A percentile compares a stretch with the other conserved stretches of the same genome.
Evolutionary conservation across 2,113 vertebrate genomes (phyloP).

Genomic region (Scytalopus superciliaris): DNA sequence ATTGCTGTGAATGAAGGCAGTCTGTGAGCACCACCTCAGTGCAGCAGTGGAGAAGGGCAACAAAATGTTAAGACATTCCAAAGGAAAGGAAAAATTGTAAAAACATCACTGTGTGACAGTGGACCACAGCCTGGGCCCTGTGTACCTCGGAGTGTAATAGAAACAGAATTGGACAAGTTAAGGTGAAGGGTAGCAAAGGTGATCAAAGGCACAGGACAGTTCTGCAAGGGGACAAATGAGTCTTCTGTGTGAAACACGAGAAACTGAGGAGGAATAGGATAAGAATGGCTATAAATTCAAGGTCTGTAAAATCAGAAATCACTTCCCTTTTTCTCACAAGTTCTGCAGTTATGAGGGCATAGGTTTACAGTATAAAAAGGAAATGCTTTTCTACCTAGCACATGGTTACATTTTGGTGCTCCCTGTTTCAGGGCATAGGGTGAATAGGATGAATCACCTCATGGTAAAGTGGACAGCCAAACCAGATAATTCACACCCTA

Average conservation of each 20-base stretch:
- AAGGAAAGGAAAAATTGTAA: neutral
- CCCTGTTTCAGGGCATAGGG: neutral
- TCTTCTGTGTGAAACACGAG: neutral
- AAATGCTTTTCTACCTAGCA: neutral
- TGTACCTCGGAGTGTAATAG: fast-evolving
- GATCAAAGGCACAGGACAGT: neutral
- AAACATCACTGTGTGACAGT: neutral
- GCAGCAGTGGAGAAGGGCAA: neutral
- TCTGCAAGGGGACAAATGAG: neutral
- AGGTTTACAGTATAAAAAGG: neutral
- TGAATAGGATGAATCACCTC: neutral
- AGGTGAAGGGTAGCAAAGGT: neutral
- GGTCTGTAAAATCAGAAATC: neutral
- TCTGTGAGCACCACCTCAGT: neutral
- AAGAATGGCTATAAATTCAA: neutral
- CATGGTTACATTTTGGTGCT: neutral
- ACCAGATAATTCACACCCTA: neutral
- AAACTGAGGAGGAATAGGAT: neutral
- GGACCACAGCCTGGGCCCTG: neutral
- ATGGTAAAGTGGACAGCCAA: neutral
- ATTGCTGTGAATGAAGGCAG: neutral
- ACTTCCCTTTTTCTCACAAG: neutral
- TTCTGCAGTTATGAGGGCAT: neutral
- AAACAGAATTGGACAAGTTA: neutral
- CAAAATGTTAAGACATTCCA: neutral